Conservation (phyloP, 2,888 invertebrate genomes). For the Protodeltote pygarga region DNA sequence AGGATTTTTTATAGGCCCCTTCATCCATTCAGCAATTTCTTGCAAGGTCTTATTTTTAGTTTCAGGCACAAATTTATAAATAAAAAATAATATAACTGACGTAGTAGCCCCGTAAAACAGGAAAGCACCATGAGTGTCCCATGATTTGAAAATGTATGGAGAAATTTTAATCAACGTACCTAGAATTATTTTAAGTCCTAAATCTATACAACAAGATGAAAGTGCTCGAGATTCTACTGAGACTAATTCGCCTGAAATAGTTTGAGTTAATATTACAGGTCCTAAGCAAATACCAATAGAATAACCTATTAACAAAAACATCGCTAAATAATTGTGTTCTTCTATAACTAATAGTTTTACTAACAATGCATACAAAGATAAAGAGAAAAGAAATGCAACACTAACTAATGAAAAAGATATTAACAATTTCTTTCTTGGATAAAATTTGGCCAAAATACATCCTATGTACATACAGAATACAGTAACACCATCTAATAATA, state of each 20-base stretch:
- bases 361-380: constrained; percentile 22
- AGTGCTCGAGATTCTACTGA: constrained; percentile 43
- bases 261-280: constrained; percentile 53
- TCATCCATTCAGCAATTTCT: constrained; percentile 33
- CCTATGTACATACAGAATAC: constrained; percentile 32
- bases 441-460: constrained; percentile 24
- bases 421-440: constrained; percentile 25
- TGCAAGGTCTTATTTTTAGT: constrained; percentile 47
- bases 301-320: constrained; percentile 23
- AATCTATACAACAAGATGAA: constrained; percentile 38
- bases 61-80: constrained; percentile 56
- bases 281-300: constrained; percentile 56
- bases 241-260: constrained; percentile 52
- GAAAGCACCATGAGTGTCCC: constrained; percentile 51
- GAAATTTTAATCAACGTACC: constrained; percentile 51
- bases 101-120: constrained; percentile 47
- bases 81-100: constrained; percentile 34
- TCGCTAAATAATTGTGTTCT: constrained; percentile 27
- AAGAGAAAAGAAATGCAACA: constrained; percentile 32
- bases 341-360: constrained; percentile 13
- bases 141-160: constrained; percentile 44
- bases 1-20: neutral
- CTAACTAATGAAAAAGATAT: constrained; percentile 19
- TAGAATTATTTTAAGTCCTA: constrained; percentile 37
- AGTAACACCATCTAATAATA: constrained; percentile 33